Percentiles rank a stretch among this genome's conserved stretches.
Conservation (phyloP, 2,888 invertebrate genomes). For the Andrena chrysosceles region DNA sequence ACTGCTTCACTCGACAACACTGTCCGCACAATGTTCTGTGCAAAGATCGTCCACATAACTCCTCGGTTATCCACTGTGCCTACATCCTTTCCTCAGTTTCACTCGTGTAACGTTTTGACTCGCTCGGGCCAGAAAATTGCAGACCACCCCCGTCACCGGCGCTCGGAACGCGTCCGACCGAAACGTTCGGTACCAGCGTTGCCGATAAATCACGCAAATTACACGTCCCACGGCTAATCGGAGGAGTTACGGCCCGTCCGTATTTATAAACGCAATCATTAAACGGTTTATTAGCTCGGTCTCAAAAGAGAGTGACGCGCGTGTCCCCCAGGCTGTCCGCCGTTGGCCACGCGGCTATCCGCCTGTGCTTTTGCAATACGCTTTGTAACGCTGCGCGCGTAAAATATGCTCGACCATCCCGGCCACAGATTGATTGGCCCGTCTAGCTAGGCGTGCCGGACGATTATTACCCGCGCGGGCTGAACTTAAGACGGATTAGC, state of each 20-base stretch:
- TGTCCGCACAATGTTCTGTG: neutral
- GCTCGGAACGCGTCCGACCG: neutral
- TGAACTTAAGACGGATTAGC: slow-evolving; percentile 72
- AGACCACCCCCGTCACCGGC: neutral
- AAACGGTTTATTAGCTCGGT: slow-evolving; percentile 49
- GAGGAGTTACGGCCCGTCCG: slow-evolving; percentile 36
- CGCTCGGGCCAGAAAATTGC: neutral
- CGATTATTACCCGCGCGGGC: slow-evolving; percentile 75
- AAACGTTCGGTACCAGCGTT: neutral
- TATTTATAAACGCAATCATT: slow-evolving; percentile 46
- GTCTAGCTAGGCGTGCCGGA: slow-evolving; percentile 72
- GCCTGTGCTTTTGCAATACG: slow-evolving; percentile 11
- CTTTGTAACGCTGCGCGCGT: slow-evolving; percentile 43
- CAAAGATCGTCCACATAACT: too few species aligned
- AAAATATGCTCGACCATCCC: slow-evolving; percentile 40
- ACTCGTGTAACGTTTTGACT: neutral
- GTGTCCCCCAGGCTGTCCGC: neutral
- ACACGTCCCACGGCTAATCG: slow-evolving; percentile 37
- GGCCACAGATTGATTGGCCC: slow-evolving; percentile 75
- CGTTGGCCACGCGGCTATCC: neutral
- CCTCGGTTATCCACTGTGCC: too few species aligned
- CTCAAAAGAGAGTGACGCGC: slow-evolving; percentile 1
- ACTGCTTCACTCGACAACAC: neutral
- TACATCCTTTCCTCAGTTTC: neutral
- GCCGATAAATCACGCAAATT: slow-evolving; percentile 34